These are phyloP conservation scores for Eupsittula cactorum DNA, from an alignment of 2,113 vertebrate genomes.

Conservation along the genomic window DNA sequence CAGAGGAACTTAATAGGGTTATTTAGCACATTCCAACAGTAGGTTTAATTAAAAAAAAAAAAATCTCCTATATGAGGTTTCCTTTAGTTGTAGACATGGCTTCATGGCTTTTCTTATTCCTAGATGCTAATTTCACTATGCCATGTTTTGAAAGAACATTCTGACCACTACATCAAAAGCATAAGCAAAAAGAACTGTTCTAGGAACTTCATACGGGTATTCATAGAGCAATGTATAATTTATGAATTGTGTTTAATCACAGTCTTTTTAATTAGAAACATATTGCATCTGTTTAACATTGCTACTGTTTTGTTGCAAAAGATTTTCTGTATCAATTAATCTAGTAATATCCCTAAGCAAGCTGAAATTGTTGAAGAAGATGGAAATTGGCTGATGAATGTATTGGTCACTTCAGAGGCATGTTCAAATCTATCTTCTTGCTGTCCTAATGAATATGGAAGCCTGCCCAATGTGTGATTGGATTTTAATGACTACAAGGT, in stretches of 20 bases:
- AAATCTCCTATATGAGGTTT: background rate
- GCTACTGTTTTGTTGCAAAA: conserved; percentile 48
- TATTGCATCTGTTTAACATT: conserved; percentile 63
- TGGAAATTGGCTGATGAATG: conserved; percentile 76
- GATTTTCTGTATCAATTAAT: conserved; percentile 73
- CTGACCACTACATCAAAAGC: background rate
- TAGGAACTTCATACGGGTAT: background rate
- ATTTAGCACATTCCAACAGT: fast-evolving
- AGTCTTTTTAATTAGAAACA: conserved; percentile 57
- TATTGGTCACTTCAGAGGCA: conserved; percentile 73
- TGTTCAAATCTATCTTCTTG: conserved; percentile 76
- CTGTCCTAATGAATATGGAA: conserved; percentile 77
- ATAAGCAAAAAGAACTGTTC: background rate
- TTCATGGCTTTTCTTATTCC: background rate
- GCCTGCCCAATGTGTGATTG: conserved; percentile 69
- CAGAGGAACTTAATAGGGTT: background rate
- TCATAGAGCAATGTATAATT: conserved; percentile 25
- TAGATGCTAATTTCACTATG: background rate
- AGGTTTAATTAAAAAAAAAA: background rate
- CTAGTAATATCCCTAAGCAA: conserved; percentile 68
- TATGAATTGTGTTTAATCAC: conserved; percentile 50
- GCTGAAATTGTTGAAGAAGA: conserved; percentile 68
- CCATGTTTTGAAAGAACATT: background rate
- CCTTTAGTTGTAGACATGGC: background rate
- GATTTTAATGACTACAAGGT: conserved; percentile 76